Base-by-base conservation (phyloP, 2,113 vertebrate genomes). In the Eclectus roratus region DNA sequence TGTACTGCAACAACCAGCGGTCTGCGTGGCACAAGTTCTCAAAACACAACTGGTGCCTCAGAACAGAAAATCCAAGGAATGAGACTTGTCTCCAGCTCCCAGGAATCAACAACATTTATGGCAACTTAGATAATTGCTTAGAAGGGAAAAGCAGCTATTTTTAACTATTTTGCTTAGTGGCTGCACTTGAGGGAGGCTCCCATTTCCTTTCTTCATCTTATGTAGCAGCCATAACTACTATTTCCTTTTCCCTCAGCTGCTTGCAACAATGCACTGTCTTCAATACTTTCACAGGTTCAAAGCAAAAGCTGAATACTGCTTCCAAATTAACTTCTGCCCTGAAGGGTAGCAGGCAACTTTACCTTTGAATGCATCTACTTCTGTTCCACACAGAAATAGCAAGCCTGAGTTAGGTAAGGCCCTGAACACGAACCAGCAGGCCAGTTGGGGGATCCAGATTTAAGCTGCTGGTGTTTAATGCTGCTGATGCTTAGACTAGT, bases 161-260 rank as follows among this genome's bases (percentile, higher is more conserved):
- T 96, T 88, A 96, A 88, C 82, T 78, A 65, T 68, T 68, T 71
- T 93, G 74, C 88, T 79, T 79, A 92, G 88, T 72, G 76, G 85
- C 76, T 84, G 80, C 69, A 61, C 68, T 93, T 78, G 65, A 94
- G 95, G 96, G 96, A 97, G 92, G 76, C 69, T 96, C 96, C 95
- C 93, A n/a, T 88, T 97, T 96, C 96, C 96, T 95, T 85, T 96
- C 88, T 74, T 91, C 79, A 37, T 64, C 82, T 96, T 88, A 69
- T 5, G 43, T n/a, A 91, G 85, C 64, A 50, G 84, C 70, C 17
- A 0, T 91, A 96, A 82, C 64, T 96, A 91, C 81, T 66, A 80
- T 80, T 94, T 95, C 94, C 92, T 93, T 93, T 92, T 81, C 70
- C 81, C 21, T 94, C 80, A 65, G 76, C 80, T 88, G 71, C 80